phyloP scores from a whole-genome alignment of 2,797 vertebrate genomes.

The Poeciliopsis presidionis region DNA sequence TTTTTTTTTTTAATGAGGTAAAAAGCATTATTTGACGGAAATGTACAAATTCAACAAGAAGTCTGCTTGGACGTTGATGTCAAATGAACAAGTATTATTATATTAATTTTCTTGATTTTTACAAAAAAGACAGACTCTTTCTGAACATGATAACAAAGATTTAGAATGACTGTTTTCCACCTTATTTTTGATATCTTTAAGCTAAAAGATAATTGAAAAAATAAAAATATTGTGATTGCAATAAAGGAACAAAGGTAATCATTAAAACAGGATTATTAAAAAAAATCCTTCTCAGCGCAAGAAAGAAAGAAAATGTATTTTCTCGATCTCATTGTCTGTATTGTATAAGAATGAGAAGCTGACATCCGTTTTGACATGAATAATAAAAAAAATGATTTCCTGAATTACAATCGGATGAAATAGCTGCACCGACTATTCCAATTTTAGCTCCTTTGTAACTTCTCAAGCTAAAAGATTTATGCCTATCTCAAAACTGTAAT shows the following conservation, averaged over 20 bases:
- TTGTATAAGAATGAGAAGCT: background rate
- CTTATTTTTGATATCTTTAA: background rate
- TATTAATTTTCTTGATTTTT: background rate
- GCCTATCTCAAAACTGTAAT: background rate
- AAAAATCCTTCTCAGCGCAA: background rate
- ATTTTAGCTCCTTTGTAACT: background rate
- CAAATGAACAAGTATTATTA: background rate
- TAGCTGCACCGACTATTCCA: background rate
- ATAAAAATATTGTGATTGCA: background rate
- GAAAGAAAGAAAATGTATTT: background rate
- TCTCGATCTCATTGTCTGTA: background rate
- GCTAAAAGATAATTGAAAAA: background rate
- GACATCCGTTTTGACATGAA: constrained; percentile 2
- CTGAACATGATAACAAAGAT: background rate
- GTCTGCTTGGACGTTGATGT: background rate
- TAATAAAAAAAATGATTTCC: background rate
- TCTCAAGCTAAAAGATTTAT: background rate
- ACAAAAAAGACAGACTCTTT: background rate
- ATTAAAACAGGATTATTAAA: background rate
- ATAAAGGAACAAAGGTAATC: background rate
- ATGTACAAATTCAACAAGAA: background rate
- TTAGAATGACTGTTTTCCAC: background rate
- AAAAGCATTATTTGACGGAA: background rate
- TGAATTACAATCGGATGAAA: background rate
- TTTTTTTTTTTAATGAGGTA: background rate